These are phyloP conservation scores for Malthinus flaveolus DNA, from an alignment of 2,888 invertebrate genomes.

Conservation along the genomic window DNA sequence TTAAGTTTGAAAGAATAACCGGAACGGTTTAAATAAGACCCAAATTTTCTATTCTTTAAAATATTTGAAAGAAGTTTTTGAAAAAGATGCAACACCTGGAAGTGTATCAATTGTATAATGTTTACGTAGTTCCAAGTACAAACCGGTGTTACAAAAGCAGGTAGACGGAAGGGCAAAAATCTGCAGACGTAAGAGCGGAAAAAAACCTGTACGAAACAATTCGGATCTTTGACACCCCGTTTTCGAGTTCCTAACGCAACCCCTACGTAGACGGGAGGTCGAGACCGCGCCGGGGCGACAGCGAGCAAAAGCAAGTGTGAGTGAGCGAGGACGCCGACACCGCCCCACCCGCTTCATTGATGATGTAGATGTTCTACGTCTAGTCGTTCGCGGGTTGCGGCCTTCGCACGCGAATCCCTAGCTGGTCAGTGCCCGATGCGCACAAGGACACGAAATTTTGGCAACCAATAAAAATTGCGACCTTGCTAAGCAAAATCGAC, in stretches of 20 bases:
- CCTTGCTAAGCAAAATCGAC: conserved; percentile 22
- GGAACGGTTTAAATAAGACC: conserved; percentile 1
- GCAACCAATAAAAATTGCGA: conserved; percentile 30
- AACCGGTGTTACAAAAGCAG: background rate
- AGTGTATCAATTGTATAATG: conserved; percentile 7
- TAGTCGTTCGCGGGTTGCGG: conserved; percentile 17
- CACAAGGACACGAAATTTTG: conserved; percentile 32
- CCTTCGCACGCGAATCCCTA: conserved; percentile 33
- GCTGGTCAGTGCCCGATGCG: conserved; percentile 53
- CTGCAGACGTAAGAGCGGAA: too few relatives aligned
- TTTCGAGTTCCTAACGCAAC: background rate
- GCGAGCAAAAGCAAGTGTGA: conserved; percentile 6
- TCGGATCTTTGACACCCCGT: background rate
- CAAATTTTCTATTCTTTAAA: background rate
- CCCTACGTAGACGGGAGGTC: background rate
- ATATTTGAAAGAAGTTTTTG: conserved; percentile 2
- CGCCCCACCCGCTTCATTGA: conserved; percentile 21
- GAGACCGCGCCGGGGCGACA: conserved; percentile 3
- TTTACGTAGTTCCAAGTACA: background rate
- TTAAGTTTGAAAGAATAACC: conserved; percentile 1
- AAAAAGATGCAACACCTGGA: conserved; percentile 5
- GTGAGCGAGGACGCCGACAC: conserved; percentile 6
- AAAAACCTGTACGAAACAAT: background rate
- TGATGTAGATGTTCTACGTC: conserved; percentile 14
- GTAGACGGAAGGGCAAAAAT: background rate